Base-by-base conservation (phyloP, 2,797 vertebrate species). In the Acropternis orthonyx region DNA sequence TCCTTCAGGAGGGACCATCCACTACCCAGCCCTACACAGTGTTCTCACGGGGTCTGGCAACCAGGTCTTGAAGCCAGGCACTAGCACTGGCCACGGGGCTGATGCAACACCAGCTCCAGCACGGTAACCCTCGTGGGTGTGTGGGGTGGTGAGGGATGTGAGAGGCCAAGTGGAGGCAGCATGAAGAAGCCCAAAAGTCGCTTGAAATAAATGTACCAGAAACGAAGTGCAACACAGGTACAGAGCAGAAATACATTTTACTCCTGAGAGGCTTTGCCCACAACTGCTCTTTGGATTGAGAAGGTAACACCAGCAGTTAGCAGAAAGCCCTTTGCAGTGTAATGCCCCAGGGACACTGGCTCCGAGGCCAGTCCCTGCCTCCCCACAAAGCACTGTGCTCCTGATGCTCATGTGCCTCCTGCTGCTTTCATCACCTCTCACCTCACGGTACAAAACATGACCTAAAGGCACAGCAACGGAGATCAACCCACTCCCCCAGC, bases 241-340 rank as follows among this genome's bases (percentile, higher is more conserved):
- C 14, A 43, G 34, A 66, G 43, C 1, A 86, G 46, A 77, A 80
- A 75, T 12, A 23, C 0, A 0, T 41, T 63, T 89, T 67, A 37
- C 44, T 71, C 52, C 41, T n/a, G 20, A 52, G 39, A 71, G 74
- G 68, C 66, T 90, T 68, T 49, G 82, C 54, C 79, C 22, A 17
- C 66, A 78, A 32, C 88, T 77, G 76, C 94, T 95, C 88, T 88
- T 94, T 93, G 83, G 82, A 84, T 92, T 78, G 85, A n/a, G n/a
- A 67, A 55, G 37, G 32, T 49, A 95, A 89, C 24, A n/a, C 17
- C 61, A 86, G 77, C 75, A 89, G 85, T 43, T 21, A 56, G 66
- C 52, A 83, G 56, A 75, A 41, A 34, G 52, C 14, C 63, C 30
- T 54, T 22, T 3, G 8, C 22, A 4, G 73, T 17, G 49, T 9